These are phyloP conservation scores for Anguilla obscura DNA, from an alignment of 2,797 vertebrate species.

Conservation along the genomic window DNA sequence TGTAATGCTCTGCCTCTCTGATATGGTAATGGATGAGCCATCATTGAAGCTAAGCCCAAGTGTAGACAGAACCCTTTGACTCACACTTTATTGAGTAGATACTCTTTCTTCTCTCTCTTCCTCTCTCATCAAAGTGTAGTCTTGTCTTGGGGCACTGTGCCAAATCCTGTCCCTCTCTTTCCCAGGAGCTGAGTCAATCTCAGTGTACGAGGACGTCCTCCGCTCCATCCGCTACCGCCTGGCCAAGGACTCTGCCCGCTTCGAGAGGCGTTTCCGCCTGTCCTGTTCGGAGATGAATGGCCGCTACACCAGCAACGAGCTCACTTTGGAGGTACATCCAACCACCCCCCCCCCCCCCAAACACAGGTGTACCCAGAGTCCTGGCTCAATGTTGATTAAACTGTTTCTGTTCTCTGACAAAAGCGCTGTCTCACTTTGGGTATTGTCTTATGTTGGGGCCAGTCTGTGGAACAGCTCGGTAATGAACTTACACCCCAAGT, in stretches of 20 bases:
- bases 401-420: not conserved
- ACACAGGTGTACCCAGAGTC: not conserved
- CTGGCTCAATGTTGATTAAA: not conserved
- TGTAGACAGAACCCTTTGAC: not conserved
- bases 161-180: slow-evolving; percentile 12
- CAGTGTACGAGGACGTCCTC: slow-evolving; percentile 92
- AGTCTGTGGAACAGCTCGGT: not conserved
- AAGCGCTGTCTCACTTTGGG: not conserved
- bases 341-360: not conserved
- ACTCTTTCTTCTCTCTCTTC: not conserved
- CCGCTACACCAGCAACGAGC: slow-evolving; percentile 95
- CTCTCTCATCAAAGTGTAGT: not conserved
- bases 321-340: slow-evolving; percentile 86
- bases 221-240: slow-evolving; percentile 87
- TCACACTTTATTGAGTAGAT: not conserved
- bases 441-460: not conserved
- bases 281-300: slow-evolving; percentile 99
- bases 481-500: not conserved
- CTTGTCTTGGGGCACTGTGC: slow-evolving; percentile 27
- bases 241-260: slow-evolving; percentile 84
- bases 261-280: slow-evolving; percentile 90
- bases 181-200: slow-evolving; percentile 95
- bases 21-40: not conserved
- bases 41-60: not conserved
- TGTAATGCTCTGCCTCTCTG: not conserved